Evolutionary conservation across 2,113 vertebrate species (phyloP), one percentile per base, ranked within the genome.

Genomic region (Riparia riparia): DNA sequence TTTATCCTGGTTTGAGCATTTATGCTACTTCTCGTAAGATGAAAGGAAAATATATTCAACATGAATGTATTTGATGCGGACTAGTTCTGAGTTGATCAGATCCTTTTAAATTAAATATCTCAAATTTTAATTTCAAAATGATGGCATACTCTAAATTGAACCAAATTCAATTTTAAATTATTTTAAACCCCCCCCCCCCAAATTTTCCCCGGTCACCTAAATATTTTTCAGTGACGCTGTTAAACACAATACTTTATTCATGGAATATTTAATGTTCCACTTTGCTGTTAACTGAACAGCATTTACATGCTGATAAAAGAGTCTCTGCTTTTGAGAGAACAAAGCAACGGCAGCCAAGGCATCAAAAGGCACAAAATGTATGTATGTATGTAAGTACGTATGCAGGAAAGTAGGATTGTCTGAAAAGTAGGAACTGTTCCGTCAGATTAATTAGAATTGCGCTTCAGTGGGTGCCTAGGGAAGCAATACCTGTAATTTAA

Each of bases 311-410:
- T 12, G 79, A 57, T 63, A 4, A 66, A 79, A 91, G 57, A 78
- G 25, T 69, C 42, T 94, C 84, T 80, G 47, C 85, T 93, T 90
- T 74, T 47, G 66, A 82, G 93, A 93, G 76, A 63, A 90, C 68
- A 85, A 70, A 96, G 89, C 78, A 76, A 76, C 76, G 29, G 81
- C 32, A 41, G 74, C 58, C 88, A 37, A 50, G 61, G 20, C 74
- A 73, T 90, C 77, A 83, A 86, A 69, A 95, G 92, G 64, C 87
- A 58, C 79, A 73, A 69, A 39, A 32, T 71, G 66, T 65, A 26
- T 44, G 68, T 61, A 37, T 49, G 56, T 44, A 37, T 84, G 60
- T 70, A 74, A 28, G 47, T 57, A 34, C 9, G 82, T 56, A 6
- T 57, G 80, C 53, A 91, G 78, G 81, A 53, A 86, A 63, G 18